These are phyloP conservation scores for Furcula furcula DNA, from an alignment of 2,888 invertebrate genomes.

Conservation along the genomic window DNA sequence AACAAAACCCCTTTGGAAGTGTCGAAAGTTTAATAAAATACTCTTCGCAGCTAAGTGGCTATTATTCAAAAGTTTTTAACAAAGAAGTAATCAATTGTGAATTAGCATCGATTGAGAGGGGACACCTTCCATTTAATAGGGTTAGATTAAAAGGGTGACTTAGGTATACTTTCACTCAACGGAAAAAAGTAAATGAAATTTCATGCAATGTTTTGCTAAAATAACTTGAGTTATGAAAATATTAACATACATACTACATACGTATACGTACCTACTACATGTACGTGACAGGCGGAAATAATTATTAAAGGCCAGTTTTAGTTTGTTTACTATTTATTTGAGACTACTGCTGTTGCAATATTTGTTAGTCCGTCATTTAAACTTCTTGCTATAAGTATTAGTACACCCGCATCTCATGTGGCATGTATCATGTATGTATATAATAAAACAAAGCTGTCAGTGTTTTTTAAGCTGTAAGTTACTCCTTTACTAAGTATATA, in stretches of 20 bases:
- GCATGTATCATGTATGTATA: no score
- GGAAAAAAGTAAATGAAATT: no score
- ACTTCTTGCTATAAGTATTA: no score
- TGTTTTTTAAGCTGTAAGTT: no score
- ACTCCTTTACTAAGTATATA: no score
- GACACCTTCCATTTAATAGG: not conserved
- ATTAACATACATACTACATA: not conserved
- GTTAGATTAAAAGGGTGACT: not conserved
- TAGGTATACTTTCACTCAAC: not conserved
- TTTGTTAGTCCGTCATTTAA: no score
- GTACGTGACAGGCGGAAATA: no score
- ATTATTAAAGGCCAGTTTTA: no score
- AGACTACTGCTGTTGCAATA: not conserved
- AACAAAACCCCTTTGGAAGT: not conserved
- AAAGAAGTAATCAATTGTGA: slow-evolving; percentile 1
- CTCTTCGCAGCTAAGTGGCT: not conserved
- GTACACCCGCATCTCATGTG: no score
- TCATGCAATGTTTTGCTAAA: not conserved
- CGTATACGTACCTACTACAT: no score
- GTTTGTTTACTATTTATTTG: not conserved
- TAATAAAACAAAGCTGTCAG: no score
- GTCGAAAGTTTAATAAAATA: slow-evolving; percentile 1
- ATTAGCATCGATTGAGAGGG: not conserved
- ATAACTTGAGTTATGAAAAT: not conserved
- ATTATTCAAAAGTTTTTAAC: slow-evolving; percentile 1